Base-by-base conservation (phyloP, 1,140 invertebrate genomes). In the Dysdera silvatica region DNA sequence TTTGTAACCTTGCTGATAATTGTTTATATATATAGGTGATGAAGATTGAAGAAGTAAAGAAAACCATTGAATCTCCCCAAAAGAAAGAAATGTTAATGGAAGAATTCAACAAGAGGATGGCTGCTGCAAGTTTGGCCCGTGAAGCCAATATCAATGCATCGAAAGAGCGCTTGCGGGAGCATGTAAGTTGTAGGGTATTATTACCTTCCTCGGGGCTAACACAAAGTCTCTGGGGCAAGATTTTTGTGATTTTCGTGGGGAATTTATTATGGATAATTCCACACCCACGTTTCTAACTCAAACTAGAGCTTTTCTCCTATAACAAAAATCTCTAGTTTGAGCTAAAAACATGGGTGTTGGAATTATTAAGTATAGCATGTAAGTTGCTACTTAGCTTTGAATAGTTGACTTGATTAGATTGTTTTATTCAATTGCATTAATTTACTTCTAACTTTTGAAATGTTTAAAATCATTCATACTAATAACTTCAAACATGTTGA, bases 141-240 rank as follows among this genome's bases (percentile, higher is more conserved):
- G 87, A 91, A 75, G 87, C 87, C 71, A 87, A 91, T 74, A 84
- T 91, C 51, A 89, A 89, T 77, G 88, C 86, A 74, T 89, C 93
- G 83, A 77, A 91, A 56, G 86, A 89, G 70, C 86, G 89, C 68
- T 83, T 95, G 8, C 88, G 87, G 75, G 87, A 92, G 75, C 89
- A 93, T 78, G 90, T 93, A 74, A 85, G 85, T 83, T 29, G 14
- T 55, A n/a, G 18, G 45, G 1, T 14, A 37, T n/a, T 10, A 37
- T 37, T 10, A 37, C n/a, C n/a, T 37, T 37, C n/a, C n/a, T n/a
- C n/a, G 8, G 8, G 8, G 35, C 35, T 10, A n/a, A 10, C 8
- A 10, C 35, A 10, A n/a, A 37, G 35, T 37, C n/a, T 10, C 8
- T 37, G 35, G 35, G 8, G 35, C n/a, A 37, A 37, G 18, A 14